These are phyloP conservation scores for Dryobota labecula DNA, from an alignment of 2,888 invertebrate genomes.

Conservation along the genomic window DNA sequence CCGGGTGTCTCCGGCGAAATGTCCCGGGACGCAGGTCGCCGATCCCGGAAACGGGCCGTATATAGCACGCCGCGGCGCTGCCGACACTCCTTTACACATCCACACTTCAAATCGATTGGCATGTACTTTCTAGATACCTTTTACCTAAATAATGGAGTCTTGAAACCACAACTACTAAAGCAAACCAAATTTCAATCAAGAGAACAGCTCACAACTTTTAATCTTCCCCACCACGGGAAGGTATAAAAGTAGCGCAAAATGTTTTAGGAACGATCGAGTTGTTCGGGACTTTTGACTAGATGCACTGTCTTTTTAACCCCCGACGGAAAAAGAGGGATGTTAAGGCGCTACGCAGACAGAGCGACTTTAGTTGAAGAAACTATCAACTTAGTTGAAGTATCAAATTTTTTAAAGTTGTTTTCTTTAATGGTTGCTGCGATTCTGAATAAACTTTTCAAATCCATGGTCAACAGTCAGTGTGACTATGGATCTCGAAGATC, in stretches of 20 bases:
- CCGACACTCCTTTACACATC: slow-evolving; percentile 56
- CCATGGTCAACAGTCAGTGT: too few species aligned
- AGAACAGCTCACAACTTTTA: background rate
- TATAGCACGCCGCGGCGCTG: slow-evolving; percentile 71
- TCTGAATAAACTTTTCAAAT: too few species aligned
- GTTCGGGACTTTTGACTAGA: background rate
- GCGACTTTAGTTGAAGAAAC: too few species aligned
- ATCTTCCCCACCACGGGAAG: too few species aligned
- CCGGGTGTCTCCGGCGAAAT: slow-evolving; percentile 57
- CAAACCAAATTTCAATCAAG: background rate
- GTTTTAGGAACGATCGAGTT: background rate
- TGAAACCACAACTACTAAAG: background rate
- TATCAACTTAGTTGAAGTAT: too few species aligned
- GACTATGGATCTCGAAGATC: too few species aligned
- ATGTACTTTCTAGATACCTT: slow-evolving; percentile 2
- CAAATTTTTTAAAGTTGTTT: too few species aligned
- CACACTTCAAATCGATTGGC: slow-evolving; percentile 26
- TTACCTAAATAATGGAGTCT: background rate
- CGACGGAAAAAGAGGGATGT: too few species aligned
- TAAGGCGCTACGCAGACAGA: too few species aligned
- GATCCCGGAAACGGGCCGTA: slow-evolving; percentile 81
- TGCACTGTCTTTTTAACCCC: too few species aligned
- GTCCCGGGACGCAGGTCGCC: slow-evolving; percentile 74
- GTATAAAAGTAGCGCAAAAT: too few species aligned
- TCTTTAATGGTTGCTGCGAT: too few species aligned